These are phyloP conservation scores for Pipra filicauda DNA, from an alignment of 2,113 vertebrate species.

Conservation along the genomic window DNA sequence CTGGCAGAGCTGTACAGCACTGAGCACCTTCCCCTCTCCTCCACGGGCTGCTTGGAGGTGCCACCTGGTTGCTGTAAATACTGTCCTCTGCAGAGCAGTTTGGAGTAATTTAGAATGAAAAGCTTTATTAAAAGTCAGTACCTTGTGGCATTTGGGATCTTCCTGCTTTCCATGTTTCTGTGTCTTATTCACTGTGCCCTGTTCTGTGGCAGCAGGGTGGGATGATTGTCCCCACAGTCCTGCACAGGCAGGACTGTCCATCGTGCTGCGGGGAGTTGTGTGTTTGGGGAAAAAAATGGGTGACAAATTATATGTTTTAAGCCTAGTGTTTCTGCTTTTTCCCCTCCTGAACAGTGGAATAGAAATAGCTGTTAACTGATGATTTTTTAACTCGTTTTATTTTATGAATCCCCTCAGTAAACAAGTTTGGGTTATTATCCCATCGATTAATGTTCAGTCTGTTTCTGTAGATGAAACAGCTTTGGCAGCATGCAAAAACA, in stretches of 20 bases:
- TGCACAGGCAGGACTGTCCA: not conserved
- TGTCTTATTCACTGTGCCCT: not conserved
- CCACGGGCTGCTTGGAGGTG: not conserved
- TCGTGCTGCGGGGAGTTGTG: not conserved
- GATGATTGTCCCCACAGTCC: not conserved
- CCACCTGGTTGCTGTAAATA: not conserved
- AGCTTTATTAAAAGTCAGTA: not conserved
- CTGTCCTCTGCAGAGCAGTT: accelerated
- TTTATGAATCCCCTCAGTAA: constrained; percentile 7
- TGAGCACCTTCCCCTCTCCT: accelerated
- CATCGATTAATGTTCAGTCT: not conserved
- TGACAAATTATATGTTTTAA: constrained; percentile 42
- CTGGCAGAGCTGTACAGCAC: not conserved
- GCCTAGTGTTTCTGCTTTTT: constrained; percentile 1
- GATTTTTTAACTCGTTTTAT: not conserved
- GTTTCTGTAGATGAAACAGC: not conserved
- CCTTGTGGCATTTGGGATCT: not conserved
- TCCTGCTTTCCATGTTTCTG: not conserved
- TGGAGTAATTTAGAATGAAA: accelerated
- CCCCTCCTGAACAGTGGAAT: constrained; percentile 1
- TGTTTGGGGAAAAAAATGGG: not conserved
- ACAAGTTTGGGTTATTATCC: not conserved
- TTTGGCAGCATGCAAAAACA: not conserved
- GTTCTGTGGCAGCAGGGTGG: not conserved
- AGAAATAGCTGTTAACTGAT: constrained; percentile 5